Evolutionary conservation across 2,113 vertebrate genomes (phyloP).

Genomic region (Lophura nycthemera): DNA sequence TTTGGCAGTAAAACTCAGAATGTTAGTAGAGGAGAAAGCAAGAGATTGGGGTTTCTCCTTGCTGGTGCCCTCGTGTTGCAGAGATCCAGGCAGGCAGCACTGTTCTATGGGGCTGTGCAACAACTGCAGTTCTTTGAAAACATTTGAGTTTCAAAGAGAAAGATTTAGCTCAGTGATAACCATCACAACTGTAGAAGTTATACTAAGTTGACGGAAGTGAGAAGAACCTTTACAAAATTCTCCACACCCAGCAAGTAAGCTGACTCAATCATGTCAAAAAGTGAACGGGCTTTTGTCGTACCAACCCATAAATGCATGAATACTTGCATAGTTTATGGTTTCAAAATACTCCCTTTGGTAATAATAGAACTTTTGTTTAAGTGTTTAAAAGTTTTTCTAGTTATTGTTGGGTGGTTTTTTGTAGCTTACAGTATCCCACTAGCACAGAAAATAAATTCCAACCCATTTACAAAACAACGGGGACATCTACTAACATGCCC

Average conservation of each 20-base stretch:
- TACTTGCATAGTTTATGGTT: neutral
- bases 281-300: neutral
- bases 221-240: neutral
- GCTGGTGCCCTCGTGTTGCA: neutral
- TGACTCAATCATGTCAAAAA: neutral
- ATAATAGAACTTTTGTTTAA: constrained; percentile 25
- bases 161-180: neutral
- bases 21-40: neutral
- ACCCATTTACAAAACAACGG: neutral
- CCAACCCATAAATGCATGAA: neutral
- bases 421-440: neutral
- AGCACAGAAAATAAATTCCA: constrained; percentile 11
- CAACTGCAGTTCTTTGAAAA: neutral
- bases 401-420: neutral
- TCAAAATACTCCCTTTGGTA: neutral
- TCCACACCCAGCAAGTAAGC: neutral
- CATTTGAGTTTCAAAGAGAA: neutral
- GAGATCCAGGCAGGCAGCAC: neutral
- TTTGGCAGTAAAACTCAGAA: neutral
- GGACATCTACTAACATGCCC: neutral
- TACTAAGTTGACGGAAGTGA: neutral
- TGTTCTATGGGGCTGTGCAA: rapidly evolving
- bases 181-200: neutral
- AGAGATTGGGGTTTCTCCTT: neutral
- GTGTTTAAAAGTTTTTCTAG: neutral